Conservation (phyloP, 2,888 invertebrate genomes). For the Escarpia spicata region DNA sequence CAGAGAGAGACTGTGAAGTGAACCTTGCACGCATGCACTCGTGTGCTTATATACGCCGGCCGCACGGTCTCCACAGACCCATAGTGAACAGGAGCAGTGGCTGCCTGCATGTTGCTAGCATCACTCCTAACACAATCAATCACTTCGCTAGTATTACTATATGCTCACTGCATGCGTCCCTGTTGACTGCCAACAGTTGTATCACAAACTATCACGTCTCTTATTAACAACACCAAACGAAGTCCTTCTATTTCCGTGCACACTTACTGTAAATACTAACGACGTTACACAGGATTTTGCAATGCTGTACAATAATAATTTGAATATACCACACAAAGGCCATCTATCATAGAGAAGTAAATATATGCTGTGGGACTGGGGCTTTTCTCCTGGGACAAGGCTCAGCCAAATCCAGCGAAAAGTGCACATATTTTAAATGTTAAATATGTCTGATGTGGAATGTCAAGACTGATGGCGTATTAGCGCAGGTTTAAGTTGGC, state of each 20-base stretch:
- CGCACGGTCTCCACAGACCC: not conserved
- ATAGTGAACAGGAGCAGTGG: not conserved
- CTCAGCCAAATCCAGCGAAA: not conserved
- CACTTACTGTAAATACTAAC: not conserved
- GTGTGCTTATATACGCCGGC: not conserved
- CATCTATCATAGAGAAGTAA: not conserved
- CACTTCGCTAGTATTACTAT: constrained; percentile 6
- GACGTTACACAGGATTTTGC: not conserved
- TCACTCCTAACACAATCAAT: not conserved
- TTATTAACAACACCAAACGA: not conserved
- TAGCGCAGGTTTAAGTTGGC: not conserved
- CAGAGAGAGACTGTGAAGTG: not conserved
- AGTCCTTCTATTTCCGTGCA: not conserved
- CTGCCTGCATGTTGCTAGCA: not conserved
- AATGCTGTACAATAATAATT: not conserved
- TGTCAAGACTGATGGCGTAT: not conserved
- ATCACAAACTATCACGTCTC: not conserved
- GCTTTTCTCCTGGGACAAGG: not conserved
- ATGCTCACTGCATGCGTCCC: not conserved
- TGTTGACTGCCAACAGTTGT: not conserved
- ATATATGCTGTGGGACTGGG: not conserved
- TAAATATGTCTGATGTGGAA: not conserved
- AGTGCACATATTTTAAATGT: not conserved
- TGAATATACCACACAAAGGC: not conserved
- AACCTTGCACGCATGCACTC: not conserved